Conservation (phyloP, 2,113 vertebrate genomes). For the Dryoscopus gambensis region DNA sequence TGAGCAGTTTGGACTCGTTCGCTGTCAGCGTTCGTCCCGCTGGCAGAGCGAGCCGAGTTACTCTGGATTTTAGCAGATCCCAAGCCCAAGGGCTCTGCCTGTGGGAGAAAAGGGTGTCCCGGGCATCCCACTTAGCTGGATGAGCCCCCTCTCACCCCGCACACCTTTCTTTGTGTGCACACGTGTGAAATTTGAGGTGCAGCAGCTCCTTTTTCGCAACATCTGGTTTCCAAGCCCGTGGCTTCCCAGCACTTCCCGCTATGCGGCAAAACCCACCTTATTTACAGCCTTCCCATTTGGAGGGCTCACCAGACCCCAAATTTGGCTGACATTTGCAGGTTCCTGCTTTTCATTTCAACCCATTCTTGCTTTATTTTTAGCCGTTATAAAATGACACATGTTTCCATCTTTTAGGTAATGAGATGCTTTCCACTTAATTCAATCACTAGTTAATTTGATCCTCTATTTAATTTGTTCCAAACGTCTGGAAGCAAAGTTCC, state of each 20-base stretch:
- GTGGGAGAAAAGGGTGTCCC: background rate
- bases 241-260: background rate
- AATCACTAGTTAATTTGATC: conserved; percentile 65
- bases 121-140: background rate
- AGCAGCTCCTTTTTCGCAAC: background rate
- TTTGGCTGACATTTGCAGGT: conserved; percentile 42
- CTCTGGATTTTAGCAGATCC: background rate
- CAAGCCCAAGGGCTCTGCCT: background rate
- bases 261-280: background rate
- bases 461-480: conserved; percentile 65
- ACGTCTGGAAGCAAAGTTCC: conserved; percentile 44
- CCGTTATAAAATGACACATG: conserved; percentile 58
- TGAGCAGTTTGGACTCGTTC: background rate
- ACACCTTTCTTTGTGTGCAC: background rate
- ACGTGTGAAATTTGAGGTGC: accelerated
- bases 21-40: background rate
- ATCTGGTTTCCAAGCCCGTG: conserved; percentile 13
- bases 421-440: conserved; percentile 68
- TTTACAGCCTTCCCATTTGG: conserved; percentile 12
- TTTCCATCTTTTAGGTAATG: conserved; percentile 65
- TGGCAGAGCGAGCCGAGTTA: background rate
- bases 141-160: background rate
- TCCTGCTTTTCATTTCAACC: conserved; percentile 60
- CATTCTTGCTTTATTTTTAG: conserved; percentile 68
- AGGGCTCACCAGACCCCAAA: background rate